These are phyloP conservation scores for Ceratosolen solmsi DNA, from an alignment of 1,140 invertebrate genomes.

Conservation along the genomic window DNA sequence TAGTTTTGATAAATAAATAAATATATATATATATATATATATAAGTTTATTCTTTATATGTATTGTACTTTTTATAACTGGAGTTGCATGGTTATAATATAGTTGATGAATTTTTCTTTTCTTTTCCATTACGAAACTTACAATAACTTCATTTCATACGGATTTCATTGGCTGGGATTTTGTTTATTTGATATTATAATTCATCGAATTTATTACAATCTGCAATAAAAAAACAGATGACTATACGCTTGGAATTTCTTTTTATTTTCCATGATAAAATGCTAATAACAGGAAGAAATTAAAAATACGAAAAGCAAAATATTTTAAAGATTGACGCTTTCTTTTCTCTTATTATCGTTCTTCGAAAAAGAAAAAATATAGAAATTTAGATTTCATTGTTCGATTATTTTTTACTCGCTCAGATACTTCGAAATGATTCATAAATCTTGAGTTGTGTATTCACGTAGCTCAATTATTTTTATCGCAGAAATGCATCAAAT, in stretches of 20 bases:
- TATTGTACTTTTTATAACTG: no score
- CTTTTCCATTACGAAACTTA: no score
- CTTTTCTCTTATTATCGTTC: constrained; percentile 32
- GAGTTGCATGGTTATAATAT: no score
- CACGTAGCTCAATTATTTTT: constrained; percentile 41
- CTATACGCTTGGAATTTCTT: no score
- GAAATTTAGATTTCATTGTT: constrained; percentile 33
- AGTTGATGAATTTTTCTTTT: no score
- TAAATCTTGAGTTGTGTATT: constrained; percentile 18
- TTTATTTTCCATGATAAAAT: constrained; percentile 25
- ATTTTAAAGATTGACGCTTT: constrained; percentile 28
- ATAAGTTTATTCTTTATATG: no score
- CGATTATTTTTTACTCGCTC: constrained; percentile 21
- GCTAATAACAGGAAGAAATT: neutral
- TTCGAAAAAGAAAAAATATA: constrained; percentile 17
- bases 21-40: neutral
- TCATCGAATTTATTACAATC: no score
- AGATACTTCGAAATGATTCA: constrained; percentile 32
- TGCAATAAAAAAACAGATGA: no score
- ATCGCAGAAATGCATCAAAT: constrained; percentile 35
- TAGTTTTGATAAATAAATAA: constrained; percentile 1
- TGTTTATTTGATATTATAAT: no score
- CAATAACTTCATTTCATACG: no score
- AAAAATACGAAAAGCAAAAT: neutral
- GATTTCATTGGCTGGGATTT: no score